Percentiles rank a stretch among this genome's conserved stretches.
These are phyloP conservation scores for Chanos chanos DNA, from an alignment of 2,797 vertebrate species.

Conservation along the genomic window DNA sequence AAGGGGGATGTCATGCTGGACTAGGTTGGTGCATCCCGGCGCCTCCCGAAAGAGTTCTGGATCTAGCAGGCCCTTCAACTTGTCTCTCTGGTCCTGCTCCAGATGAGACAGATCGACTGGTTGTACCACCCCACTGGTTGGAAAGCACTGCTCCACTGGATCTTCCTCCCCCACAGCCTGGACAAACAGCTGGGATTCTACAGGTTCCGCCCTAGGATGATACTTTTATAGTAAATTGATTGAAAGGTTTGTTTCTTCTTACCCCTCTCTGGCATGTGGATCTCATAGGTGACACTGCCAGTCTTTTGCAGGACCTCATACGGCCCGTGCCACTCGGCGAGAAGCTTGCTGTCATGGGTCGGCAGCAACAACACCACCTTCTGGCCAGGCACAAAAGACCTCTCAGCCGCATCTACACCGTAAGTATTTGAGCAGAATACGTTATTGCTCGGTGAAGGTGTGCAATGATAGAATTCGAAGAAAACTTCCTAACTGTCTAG, in stretches of 20 bases:
- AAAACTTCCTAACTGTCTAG: too few species aligned
- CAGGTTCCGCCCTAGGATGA: not conserved
- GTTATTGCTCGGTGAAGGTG: too few species aligned
- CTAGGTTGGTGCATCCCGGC: not conserved
- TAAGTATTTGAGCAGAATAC: too few species aligned
- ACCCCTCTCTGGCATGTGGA: not conserved
- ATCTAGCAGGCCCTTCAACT: too few species aligned
- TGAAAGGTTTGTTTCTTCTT: slow-evolving; percentile 5
- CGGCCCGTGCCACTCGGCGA: too few species aligned
- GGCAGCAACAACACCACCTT: slow-evolving; percentile 17
- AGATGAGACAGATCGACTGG: too few species aligned
- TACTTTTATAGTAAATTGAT: slow-evolving; percentile 15
- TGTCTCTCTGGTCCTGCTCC: too few species aligned
- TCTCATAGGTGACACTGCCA: not conserved
- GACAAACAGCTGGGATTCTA: not conserved
- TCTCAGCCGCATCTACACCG: not conserved
- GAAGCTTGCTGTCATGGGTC: not conserved
- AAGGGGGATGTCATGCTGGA: slow-evolving; percentile 9
- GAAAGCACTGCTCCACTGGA: not conserved
- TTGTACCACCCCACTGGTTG: too few species aligned
- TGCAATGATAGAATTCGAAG: too few species aligned
- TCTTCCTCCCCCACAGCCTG: not conserved
- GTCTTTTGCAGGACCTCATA: too few species aligned
- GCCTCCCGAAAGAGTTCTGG: not conserved
- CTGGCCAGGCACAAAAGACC: not conserved